Conservation (phyloP, 2,113 vertebrate genomes). For the Emydocephalus ijimae region DNA sequence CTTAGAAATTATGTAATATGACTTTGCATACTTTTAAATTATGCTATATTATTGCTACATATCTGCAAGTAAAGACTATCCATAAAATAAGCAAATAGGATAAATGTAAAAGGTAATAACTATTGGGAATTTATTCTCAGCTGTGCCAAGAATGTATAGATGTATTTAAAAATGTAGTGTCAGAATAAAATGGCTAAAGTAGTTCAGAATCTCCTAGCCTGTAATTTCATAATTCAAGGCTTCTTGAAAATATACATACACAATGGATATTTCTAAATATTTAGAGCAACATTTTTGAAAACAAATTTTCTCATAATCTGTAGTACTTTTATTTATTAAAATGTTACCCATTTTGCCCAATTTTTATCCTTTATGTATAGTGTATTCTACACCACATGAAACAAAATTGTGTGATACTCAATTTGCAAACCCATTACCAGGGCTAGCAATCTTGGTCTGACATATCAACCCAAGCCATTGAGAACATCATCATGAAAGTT, state of each 20-base stretch:
- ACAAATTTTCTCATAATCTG: conserved; percentile 68
- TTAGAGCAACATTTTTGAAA: conserved; percentile 72
- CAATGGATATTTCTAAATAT: conserved; percentile 72
- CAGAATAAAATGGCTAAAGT: conserved; percentile 48
- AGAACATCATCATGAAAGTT: conserved; percentile 36
- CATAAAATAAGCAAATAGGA: conserved; percentile 68
- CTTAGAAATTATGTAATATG: not conserved
- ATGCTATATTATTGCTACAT: not conserved
- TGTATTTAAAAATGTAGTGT: conserved; percentile 58
- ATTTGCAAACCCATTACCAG: conserved; percentile 64
- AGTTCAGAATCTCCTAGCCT: conserved; percentile 62
- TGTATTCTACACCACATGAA: conserved; percentile 63
- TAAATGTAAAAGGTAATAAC: conserved; percentile 74
- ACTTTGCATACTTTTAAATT: not conserved
- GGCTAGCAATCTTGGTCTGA: conserved; percentile 68
- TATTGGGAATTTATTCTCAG: conserved; percentile 77
- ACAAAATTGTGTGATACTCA: conserved; percentile 54
- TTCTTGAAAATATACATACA: conserved; percentile 69
- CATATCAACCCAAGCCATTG: conserved; percentile 44
- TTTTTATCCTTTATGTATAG: conserved; percentile 67
- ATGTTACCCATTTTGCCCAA: conserved; percentile 63
- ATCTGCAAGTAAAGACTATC: conserved; percentile 28
- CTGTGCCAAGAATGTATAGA: conserved; percentile 75
- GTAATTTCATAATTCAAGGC: conserved; percentile 70
- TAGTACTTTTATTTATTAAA: conserved; percentile 68